A percentile compares a stretch with the other conserved stretches of the same genome.
Evolutionary conservation across 1,140 invertebrate species (phyloP).

Genomic region (Calycopis cecrops): DNA sequence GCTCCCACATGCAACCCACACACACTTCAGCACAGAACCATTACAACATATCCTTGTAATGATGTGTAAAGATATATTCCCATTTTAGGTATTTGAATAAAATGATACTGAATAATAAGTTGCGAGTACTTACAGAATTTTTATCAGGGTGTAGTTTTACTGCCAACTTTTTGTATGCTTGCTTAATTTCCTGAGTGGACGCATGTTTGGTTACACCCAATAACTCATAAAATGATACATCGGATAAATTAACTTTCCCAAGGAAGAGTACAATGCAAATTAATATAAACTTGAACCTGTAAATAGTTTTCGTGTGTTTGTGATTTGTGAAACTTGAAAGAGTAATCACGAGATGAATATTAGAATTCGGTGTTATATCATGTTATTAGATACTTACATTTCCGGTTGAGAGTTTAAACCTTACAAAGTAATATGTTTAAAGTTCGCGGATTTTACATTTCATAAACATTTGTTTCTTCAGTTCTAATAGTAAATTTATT

Average conservation of each 20-base stretch:
- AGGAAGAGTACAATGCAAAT: conserved; percentile 27
- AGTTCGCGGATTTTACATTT: too few relatives aligned
- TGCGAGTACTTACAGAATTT: conserved; percentile 79
- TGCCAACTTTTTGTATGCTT: conserved; percentile 89
- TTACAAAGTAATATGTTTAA: too few relatives aligned
- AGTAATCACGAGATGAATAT: too few relatives aligned
- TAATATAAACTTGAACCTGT: conserved; percentile 45
- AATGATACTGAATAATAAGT: background rate
- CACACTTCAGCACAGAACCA: conserved; percentile 6
- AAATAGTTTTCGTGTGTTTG: conserved; percentile 20
- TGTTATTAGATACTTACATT: too few relatives aligned
- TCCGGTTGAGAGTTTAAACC: too few relatives aligned
- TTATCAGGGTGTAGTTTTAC: conserved; percentile 90
- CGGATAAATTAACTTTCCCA: conserved; percentile 39
- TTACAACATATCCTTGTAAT: too few relatives aligned
- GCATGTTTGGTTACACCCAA: conserved; percentile 83
- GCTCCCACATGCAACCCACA: conserved; percentile 21
- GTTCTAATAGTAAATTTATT: too few relatives aligned
- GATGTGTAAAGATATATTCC: background rate
- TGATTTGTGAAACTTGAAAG: too few relatives aligned
- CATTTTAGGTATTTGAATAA: background rate
- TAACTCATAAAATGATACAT: conserved; percentile 78
- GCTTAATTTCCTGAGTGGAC: conserved; percentile 83
- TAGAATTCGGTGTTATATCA: too few relatives aligned
- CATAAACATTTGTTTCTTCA: too few relatives aligned